Percentiles rank a stretch among this genome's conserved stretches.
phyloP scores from a whole-genome alignment of 1,140 invertebrate species.

The Scaptomyza montana region DNA sequence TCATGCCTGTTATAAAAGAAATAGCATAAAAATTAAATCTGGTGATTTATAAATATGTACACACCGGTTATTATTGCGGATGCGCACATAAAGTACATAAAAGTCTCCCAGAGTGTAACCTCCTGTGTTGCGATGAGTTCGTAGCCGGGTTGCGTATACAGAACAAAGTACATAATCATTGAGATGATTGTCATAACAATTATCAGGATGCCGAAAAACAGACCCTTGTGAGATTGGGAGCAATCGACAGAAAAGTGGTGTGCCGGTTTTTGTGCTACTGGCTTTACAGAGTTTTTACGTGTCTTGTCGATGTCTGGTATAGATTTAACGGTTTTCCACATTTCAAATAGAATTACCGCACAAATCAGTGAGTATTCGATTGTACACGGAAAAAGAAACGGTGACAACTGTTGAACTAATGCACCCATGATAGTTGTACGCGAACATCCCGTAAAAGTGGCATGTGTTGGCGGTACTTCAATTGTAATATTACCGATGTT shows the following conservation, averaged over 20 bases:
- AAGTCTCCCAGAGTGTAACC: conserved; percentile 90
- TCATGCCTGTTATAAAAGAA: conserved; percentile 84
- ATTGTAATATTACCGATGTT: conserved; percentile 37
- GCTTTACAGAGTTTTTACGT: conserved; percentile 74
- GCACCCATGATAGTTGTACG: conserved; percentile 87
- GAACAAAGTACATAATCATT: conserved; percentile 95
- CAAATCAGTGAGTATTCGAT: conserved; percentile 94
- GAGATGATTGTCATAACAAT: conserved; percentile 94
- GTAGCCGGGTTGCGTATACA: conserved; percentile 88
- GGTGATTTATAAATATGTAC: background rate
- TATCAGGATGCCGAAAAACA: conserved; percentile 93
- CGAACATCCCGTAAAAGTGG: conserved; percentile 76
- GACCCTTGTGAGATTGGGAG: conserved; percentile 92
- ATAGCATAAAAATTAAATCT: background rate
- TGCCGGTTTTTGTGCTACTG: conserved; percentile 79
- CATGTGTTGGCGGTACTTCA: conserved; percentile 25
- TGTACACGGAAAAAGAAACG: conserved; percentile 95
- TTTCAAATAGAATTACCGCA: conserved; percentile 92
- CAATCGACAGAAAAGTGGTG: conserved; percentile 96
- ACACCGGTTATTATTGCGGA: conserved; percentile 73
- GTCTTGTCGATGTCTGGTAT: conserved; percentile 78
- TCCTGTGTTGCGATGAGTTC: conserved; percentile 89
- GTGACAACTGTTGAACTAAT: conserved; percentile 91
- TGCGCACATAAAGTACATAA: conserved; percentile 86
- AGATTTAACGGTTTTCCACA: conserved; percentile 89